phyloP scores from a whole-genome alignment of 1,140 invertebrate species.

The Pseudomyrmex flavicornis region DNA sequence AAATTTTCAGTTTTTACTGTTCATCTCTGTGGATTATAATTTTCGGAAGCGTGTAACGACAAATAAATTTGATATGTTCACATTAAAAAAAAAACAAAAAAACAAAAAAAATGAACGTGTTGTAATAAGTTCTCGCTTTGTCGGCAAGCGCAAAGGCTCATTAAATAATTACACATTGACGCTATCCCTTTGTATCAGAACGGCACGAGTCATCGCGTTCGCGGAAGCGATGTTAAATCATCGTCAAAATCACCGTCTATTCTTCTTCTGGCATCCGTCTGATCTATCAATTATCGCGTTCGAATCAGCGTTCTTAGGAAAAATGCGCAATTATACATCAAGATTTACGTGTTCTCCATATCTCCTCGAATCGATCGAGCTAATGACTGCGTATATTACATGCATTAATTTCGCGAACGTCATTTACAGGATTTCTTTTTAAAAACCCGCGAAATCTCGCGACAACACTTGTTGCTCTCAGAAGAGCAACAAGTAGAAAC shows the following conservation, averaged over 20 bases:
- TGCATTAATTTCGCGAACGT: too few relatives aligned
- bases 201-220: conserved; percentile 44
- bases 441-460: too few relatives aligned
- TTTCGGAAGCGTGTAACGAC: too few relatives aligned
- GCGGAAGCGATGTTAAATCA: conserved; percentile 30
- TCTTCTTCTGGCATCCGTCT: conserved; percentile 34
- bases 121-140: too few relatives aligned
- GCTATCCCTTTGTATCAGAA: conserved; percentile 16
- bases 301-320: conserved; percentile 19
- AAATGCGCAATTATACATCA: neutral
- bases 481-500: neutral
- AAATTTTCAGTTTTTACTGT: neutral
- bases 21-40: neutral
- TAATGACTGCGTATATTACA: too few relatives aligned
- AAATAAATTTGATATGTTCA: too few relatives aligned
- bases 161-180: conserved; percentile 30
- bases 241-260: conserved; percentile 12
- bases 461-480: too few relatives aligned
- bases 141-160: neutral
- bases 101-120: too few relatives aligned
- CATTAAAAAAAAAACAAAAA: too few relatives aligned
- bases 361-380: neutral
- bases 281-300: conserved; percentile 4
- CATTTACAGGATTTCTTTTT: too few relatives aligned
- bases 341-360: neutral